phyloP scores from a whole-genome alignment of 2,888 invertebrate genomes.

The Nowickia ferox region DNA sequence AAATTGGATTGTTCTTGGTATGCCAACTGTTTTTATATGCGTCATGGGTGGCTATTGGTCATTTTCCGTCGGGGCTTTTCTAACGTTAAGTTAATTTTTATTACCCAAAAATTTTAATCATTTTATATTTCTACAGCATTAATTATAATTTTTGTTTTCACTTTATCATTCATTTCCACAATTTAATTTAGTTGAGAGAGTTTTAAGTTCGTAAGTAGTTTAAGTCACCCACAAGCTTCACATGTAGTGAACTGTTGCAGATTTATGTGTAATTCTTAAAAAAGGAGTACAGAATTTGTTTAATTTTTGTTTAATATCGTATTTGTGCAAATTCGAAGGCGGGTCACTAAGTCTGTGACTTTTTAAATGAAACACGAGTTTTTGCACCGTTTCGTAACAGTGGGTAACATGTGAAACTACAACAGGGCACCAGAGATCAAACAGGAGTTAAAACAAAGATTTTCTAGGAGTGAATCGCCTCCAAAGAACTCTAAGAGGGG shows the following conservation, averaged over 20 bases:
- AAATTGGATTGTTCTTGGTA: constrained; percentile 32
- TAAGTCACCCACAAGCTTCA: background rate
- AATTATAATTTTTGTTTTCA: background rate
- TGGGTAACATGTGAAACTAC: too few species aligned
- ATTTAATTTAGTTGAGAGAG: background rate
- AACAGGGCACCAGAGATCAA: too few species aligned
- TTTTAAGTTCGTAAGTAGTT: constrained; percentile 4
- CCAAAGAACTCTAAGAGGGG: too few species aligned
- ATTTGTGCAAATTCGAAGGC: too few species aligned
- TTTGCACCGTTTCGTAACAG: too few species aligned
- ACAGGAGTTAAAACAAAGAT: too few species aligned
- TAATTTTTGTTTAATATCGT: too few species aligned
- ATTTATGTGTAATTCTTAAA: too few species aligned
- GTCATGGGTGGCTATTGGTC: constrained; percentile 49
- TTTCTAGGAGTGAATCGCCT: too few species aligned
- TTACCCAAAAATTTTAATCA: constrained; percentile 73
- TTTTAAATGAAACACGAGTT: too few species aligned
- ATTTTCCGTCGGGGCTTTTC: constrained; percentile 65
- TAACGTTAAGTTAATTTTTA: constrained; percentile 78
- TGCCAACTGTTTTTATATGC: constrained; percentile 59
- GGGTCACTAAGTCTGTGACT: too few species aligned
- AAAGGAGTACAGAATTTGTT: too few species aligned
- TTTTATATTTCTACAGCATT: constrained; percentile 14
- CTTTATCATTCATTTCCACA: background rate
- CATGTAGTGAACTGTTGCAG: background rate